Evolutionary conservation across 1,140 invertebrate genomes (phyloP), one percentile per base, ranked within the genome.

Genomic region (Meloidogyne chitwoodi): DNA sequence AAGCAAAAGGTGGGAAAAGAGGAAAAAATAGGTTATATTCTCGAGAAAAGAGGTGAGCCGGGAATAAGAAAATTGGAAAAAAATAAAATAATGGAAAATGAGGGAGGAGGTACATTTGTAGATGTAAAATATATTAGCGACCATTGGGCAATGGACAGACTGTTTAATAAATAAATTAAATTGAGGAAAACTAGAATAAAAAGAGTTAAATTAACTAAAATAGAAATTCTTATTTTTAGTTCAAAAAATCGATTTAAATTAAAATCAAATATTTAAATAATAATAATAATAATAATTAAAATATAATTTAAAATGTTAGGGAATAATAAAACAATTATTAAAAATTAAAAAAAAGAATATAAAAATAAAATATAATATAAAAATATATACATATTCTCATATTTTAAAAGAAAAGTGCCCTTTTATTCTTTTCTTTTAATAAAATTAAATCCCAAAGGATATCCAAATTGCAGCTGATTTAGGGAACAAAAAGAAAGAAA

Each of bases 381-480:
- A n/a, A n/a, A n/a, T n/a, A n/a, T n/a, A n/a, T n/a, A 38, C 10
- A 38, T 38, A 38, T n/a, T 56, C n/a, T 44, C 16, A 44, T 44
- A 44, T 44, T 56, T n/a, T n/a, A n/a, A n/a, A 56, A n/a, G 48
- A 56, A 48, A 48, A 48, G 19, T 3, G 2, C 5, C n/a, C 38
- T 11, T 41, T 48, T 48, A 16, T 72, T 72, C 19, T 56, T 22
- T 56, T n/a, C 4, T 22, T 38, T 38, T 19, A 56, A 14, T 8
- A n/a, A 56, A 56, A 56, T 56, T n/a, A 73, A 70, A 34, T 26
- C 71, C 71, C 56, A 61, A 24, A 63, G 38, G 70, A 72, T 31
- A 2, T 24, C n/a, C 24, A 73, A 73, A 73, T 73, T 73, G 71
- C 29, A 73, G 71, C 71, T 73, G 71, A 73, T 73, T 73, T 73